Evolutionary conservation across 2,888 invertebrate species (phyloP).

Genomic region (Dicyrtomina minuta): DNA sequence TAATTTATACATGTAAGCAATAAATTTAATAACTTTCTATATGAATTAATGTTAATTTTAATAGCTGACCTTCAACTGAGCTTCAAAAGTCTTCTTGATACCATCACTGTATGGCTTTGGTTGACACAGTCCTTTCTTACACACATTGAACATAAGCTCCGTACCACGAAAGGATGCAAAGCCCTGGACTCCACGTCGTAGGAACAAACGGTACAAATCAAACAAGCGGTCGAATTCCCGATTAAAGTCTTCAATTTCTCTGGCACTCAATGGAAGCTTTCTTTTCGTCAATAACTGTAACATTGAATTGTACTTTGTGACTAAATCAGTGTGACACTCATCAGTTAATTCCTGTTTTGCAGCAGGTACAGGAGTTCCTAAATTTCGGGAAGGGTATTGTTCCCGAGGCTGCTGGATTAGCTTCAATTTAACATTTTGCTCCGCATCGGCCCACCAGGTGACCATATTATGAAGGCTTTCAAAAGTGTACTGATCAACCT

Average conservation of each 20-base stretch:
- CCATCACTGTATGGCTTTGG: neutral
- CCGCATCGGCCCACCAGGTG: conserved; percentile 2
- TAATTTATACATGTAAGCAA: neutral
- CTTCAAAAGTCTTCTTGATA: neutral
- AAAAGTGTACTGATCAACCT: conserved; percentile 15
- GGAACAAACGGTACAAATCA: conserved; percentile 15
- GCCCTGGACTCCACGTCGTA: neutral
- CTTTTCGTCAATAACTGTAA: conserved; percentile 2
- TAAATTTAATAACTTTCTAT: neutral
- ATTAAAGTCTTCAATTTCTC: conserved; percentile 40
- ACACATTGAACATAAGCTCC: neutral
- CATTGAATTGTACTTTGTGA: neutral
- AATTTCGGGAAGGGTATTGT: neutral
- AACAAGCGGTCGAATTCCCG: conserved; percentile 36
- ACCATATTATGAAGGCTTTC: conserved; percentile 16
- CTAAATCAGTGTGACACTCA: neutral
- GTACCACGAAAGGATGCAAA: conserved; percentile 5
- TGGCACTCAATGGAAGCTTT: conserved; percentile 40
- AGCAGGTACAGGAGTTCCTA: neutral
- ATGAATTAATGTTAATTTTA: neutral
- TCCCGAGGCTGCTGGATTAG: neutral
- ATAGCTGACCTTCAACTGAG: neutral
- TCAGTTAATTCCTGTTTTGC: conserved; percentile 6
- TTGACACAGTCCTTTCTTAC: neutral
- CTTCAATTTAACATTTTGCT: neutral